These are phyloP conservation scores for Orussus abietinus DNA, from an alignment of 1,140 invertebrate genomes.

Conservation along the genomic window DNA sequence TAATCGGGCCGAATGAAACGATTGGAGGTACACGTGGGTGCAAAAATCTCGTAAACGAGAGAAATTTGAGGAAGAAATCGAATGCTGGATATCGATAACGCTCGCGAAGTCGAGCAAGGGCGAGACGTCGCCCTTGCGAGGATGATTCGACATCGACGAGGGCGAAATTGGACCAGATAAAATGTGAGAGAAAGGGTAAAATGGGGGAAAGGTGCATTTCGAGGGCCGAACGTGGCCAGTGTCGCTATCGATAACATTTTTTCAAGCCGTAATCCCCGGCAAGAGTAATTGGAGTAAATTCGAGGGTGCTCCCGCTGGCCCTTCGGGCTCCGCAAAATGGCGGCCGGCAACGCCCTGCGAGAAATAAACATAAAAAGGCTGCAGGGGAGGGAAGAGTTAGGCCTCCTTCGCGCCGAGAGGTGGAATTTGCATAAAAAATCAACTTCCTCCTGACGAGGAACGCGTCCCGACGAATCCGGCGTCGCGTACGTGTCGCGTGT, in stretches of 20 bases:
- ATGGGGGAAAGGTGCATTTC: neutral
- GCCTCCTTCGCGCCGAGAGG: slow-evolving; percentile 33
- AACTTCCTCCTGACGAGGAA: no score
- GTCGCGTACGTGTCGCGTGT: no score
- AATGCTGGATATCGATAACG: no score
- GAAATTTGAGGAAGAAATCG: no score
- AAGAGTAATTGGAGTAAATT: slow-evolving; percentile 49
- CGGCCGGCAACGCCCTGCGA: slow-evolving; percentile 41
- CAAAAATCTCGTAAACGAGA: no score
- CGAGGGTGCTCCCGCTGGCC: slow-evolving; percentile 35
- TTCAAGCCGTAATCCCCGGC: slow-evolving; percentile 27
- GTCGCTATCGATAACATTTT: slow-evolving; percentile 45
- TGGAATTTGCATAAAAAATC: slow-evolving; percentile 41
- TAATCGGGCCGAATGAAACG: no score
- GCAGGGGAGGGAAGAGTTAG: slow-evolving; percentile 23
- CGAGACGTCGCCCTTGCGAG: no score
- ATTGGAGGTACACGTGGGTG: no score
- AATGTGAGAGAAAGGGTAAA: slow-evolving; percentile 1
- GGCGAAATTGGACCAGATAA: neutral
- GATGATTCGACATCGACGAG: slow-evolving; percentile 1
- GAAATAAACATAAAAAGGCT: slow-evolving; percentile 26
- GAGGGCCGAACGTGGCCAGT: slow-evolving; percentile 10
- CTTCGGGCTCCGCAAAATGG: slow-evolving; percentile 43
- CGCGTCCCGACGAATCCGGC: no score
- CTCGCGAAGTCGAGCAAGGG: no score